Evolutionary conservation across 1,140 invertebrate species (phyloP), one percentile per base, ranked within the genome.

Genomic region (Eueides isabella): DNA sequence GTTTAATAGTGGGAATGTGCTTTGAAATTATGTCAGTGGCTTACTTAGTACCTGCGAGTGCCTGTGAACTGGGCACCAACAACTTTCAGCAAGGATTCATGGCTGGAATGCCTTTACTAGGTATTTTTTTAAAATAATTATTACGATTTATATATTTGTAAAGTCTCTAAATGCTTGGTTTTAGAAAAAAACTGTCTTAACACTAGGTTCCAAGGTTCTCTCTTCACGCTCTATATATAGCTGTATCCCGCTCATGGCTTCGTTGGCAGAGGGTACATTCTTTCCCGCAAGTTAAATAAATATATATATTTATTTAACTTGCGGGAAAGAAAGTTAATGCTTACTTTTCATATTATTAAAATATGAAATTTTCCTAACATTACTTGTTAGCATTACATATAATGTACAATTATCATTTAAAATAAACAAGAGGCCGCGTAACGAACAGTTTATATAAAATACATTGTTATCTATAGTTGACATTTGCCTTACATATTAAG

Each of bases 1-100:
- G 79, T 33, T 74, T 89, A 61, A 87, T 88, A 71, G 76, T 80
- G 23, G 84, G 83, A 2, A 88, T 90, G 85, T 77, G 76, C 4
- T 89, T 84, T 38, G 88, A 92, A 80, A 82, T 87, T 1, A 83
- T 84, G 72, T 90, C 87, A 4, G 86, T 90, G 7, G 81, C 88
- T 1, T 92, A 86, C 69, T 61, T 92, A 74, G 88, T 90, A 31
- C 85, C 88, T 0, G 86, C 83, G 31, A 90, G 86, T 63, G 85
- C 81, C 3, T 92, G 88, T 30, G 90, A 90, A 69, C 79, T 90
- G 28, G 6, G 66, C n/a, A 88, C 85, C 26, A 86, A 80, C 3
- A 83, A 76, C 38, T 70, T 65, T 0, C 85, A 92, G 64, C 90
- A 92, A 67, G 90, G 88, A 0, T 35, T 92, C 2, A 83, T 90